A percentile compares a stretch with the other conserved stretches of the same genome.
Evolutionary conservation across 2,888 invertebrate species (phyloP).

Genomic region (Crematogaster levior): DNA sequence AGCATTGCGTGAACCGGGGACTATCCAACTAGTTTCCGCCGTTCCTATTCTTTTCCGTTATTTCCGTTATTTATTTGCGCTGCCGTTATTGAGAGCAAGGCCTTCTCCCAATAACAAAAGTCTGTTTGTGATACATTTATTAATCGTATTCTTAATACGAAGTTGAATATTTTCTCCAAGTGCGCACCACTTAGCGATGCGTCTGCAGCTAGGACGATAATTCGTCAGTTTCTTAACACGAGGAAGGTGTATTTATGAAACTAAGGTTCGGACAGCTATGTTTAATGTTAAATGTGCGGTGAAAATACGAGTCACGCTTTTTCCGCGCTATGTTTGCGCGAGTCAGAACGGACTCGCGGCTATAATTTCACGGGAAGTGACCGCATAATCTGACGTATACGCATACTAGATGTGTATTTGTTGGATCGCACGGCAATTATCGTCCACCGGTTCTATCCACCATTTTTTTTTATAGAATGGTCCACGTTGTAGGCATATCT

Average conservation of each 20-base stretch:
- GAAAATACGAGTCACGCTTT: slow-evolving; percentile 12
- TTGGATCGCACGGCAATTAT: slow-evolving; percentile 31
- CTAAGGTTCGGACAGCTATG: not conserved
- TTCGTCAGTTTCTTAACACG: not conserved
- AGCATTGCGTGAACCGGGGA: slow-evolving; percentile 4
- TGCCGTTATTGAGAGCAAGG: not conserved
- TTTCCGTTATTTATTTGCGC: slow-evolving; percentile 4
- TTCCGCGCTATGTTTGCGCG: not conserved
- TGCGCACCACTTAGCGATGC: not conserved
- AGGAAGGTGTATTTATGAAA: not conserved
- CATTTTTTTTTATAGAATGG: not conserved
- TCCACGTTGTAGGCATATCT: not conserved
- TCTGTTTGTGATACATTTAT: not conserved
- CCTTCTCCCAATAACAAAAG: not conserved
- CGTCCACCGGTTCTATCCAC: not conserved
- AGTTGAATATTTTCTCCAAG: not conserved
- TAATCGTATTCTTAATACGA: not conserved
- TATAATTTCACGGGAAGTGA: slow-evolving; percentile 42
- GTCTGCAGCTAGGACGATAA: not conserved
- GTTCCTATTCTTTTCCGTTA: slow-evolving; percentile 18
- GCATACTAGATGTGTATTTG: slow-evolving; percentile 12
- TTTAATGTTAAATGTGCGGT: not conserved
- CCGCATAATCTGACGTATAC: slow-evolving; percentile 27
- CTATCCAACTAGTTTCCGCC: not conserved
- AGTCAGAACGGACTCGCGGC: not conserved